A percentile compares a stretch with the other conserved stretches of the same genome.
Evolutionary conservation across 2,888 invertebrate genomes (phyloP).

Genomic region (Papilio protenor): DNA sequence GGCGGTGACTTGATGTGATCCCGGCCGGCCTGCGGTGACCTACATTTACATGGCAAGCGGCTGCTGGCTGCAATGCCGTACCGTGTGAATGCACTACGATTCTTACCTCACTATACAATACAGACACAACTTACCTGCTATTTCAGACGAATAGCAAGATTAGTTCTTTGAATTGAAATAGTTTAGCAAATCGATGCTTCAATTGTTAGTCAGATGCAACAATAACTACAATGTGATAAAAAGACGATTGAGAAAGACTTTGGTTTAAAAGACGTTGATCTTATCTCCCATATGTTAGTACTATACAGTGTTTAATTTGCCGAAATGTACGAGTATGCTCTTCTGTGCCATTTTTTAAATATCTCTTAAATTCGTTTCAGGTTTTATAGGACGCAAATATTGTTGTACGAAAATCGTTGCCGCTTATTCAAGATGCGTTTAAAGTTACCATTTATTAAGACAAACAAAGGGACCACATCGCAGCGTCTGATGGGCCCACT

Average conservation of each 20-base stretch:
- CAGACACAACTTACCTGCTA: not conserved
- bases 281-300: not conserved
- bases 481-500: slow-evolving; percentile 37
- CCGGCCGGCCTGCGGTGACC: slow-evolving; percentile 40
- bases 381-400: not conserved
- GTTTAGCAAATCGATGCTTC: not conserved
- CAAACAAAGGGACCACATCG: slow-evolving; percentile 33
- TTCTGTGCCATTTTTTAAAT: not conserved
- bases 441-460: slow-evolving; percentile 29
- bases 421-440: slow-evolving; percentile 12
- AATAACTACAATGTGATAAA: not conserved
- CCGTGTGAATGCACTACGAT: slow-evolving; percentile 33
- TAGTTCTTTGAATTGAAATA: not conserved
- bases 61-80: slow-evolving; percentile 32
- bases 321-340: not conserved
- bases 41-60: slow-evolving; percentile 42
- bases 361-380: not conserved
- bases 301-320: not conserved
- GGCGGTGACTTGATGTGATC: slow-evolving; percentile 42
- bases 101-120: slow-evolving; percentile 19
- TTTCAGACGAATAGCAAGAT: slow-evolving; percentile 4
- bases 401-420: not conserved
- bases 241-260: not conserved
- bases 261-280: not conserved
- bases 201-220: not conserved